Evolutionary conservation across 2,797 vertebrate genomes (phyloP).

Genomic region (Coracias cyanogaster): DNA sequence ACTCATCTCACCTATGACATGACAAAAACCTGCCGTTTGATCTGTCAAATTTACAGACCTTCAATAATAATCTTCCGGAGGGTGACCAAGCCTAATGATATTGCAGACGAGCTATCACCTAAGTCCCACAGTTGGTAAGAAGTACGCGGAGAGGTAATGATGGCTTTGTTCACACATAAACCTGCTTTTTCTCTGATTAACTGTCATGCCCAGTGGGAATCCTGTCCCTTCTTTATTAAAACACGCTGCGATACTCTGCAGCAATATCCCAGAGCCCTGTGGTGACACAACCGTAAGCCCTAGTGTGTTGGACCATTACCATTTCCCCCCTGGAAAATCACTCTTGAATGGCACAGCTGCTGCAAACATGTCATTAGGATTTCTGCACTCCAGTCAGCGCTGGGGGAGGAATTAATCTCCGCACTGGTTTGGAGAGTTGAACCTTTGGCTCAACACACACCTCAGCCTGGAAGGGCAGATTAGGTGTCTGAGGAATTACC

Average conservation of each 20-base stretch:
- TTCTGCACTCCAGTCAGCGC: slow-evolving; percentile 50
- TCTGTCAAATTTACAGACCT: neutral
- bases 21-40: neutral
- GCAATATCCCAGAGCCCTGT: slow-evolving; percentile 65
- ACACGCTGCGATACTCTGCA: slow-evolving; percentile 50
- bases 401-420: slow-evolving; percentile 58
- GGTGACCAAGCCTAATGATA: slow-evolving; percentile 14
- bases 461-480: slow-evolving; percentile 61
- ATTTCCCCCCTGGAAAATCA: slow-evolving; percentile 70
- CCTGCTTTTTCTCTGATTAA: slow-evolving; percentile 65
- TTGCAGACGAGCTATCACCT: slow-evolving; percentile 17
- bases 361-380: slow-evolving; percentile 68
- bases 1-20: slow-evolving; percentile 20
- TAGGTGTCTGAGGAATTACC: slow-evolving; percentile 62
- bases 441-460: slow-evolving; percentile 51
- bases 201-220: slow-evolving; percentile 60
- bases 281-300: slow-evolving; percentile 57
- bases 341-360: slow-evolving; percentile 68
- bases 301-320: slow-evolving; percentile 57
- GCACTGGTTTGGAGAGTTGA: slow-evolving; percentile 15
- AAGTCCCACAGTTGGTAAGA: slow-evolving; percentile 7
- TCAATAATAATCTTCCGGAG: slow-evolving; percentile 17
- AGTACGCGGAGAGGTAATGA: slow-evolving; percentile 44
- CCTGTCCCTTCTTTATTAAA: slow-evolving; percentile 70
- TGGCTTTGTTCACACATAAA: slow-evolving; percentile 66